A percentile compares a stretch with the other conserved stretches of the same genome.
Conservation (phyloP, 1,140 invertebrate genomes). For the Drosophila tropicalis region DNA sequence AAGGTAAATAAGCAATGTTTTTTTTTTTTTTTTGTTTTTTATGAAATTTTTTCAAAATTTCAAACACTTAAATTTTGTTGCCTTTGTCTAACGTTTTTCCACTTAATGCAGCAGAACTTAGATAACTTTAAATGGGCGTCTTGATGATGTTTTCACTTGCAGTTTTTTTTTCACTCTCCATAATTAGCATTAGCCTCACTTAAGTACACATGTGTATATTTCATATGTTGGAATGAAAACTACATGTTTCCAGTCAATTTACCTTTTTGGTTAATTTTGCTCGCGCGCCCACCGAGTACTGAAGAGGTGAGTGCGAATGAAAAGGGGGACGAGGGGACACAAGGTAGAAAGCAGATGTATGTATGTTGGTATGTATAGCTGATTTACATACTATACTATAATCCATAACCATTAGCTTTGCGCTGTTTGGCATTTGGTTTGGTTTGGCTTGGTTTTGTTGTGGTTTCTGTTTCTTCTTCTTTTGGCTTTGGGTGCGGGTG, state of each 20-base stretch:
- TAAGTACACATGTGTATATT: neutral
- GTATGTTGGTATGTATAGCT: constrained; percentile 36
- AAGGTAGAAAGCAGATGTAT: constrained; percentile 41
- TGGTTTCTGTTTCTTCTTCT: constrained; percentile 33
- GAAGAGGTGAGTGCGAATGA: neutral
- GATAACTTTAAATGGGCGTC: neutral
- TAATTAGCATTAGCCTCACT: neutral
- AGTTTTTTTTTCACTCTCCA: constrained; percentile 1
- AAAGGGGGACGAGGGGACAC: neutral
- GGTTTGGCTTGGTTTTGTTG: constrained; percentile 10
- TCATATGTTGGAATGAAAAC: constrained; percentile 6
- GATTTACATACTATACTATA: constrained; percentile 18
- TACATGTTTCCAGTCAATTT: constrained; percentile 71
- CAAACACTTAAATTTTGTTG: neutral
- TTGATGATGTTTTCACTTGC: constrained; percentile 10
- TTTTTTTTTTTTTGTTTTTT: too few relatives aligned
- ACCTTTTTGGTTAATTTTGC: constrained; percentile 67
- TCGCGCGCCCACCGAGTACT: constrained; percentile 13
- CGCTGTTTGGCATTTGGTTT: constrained; percentile 65
- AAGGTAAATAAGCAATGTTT: neutral
- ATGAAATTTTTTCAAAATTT: too few relatives aligned
- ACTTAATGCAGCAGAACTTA: constrained; percentile 11
- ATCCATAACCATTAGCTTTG: constrained; percentile 53
- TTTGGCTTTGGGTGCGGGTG: constrained; percentile 38
- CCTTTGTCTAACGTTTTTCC: neutral